Evolutionary conservation across 2,888 invertebrate genomes (phyloP), one percentile per base, ranked within the genome.

Genomic region (Campoplex nolae): DNA sequence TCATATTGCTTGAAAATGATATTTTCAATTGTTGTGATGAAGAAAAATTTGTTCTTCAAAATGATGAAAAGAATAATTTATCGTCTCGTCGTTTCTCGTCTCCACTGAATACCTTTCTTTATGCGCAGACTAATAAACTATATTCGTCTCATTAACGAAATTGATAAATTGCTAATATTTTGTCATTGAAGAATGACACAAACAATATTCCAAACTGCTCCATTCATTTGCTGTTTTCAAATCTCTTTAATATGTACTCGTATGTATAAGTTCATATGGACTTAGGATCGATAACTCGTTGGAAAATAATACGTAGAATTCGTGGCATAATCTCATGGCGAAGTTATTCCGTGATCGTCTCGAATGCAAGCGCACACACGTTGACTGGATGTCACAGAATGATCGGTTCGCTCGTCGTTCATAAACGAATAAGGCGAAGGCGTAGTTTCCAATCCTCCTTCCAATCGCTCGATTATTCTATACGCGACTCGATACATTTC

Each of bases 391-490:
- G 58, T 45, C 56, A 28, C 45, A 54, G 32, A 45, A 32, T 77
- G 81, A 77, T 78, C 38, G 81, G 32, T 32, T 38, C 7, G 51
- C 35, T 70, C 51, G 35, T 28, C 70, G 62, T 58, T 65, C 78
- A 32, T 56, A 62, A 8, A 79, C 88, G 70, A 84, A 88, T 88
- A 86, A 84, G 88, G 88, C 84, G 58, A 82, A 84, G 84, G 74
- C 80, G 84, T 67, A 84, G 88, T 84, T 88, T 88, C 86, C 42
- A 75, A 38, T 76, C 54, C 48, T 65, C 76, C 67, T 67, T 77
- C 28, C 82, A 88, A 83, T 83, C 87, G 83, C 85, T 88, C 82
- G 75, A 84, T 88, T 87, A 88, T 88, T 88, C 88, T 74, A 73
- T 45, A 28, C 88, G 87, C 84, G 84, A 71, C 84, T 32, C 80